Conservation (phyloP, 2,113 vertebrate genomes). For the Anhinga rufa region DNA sequence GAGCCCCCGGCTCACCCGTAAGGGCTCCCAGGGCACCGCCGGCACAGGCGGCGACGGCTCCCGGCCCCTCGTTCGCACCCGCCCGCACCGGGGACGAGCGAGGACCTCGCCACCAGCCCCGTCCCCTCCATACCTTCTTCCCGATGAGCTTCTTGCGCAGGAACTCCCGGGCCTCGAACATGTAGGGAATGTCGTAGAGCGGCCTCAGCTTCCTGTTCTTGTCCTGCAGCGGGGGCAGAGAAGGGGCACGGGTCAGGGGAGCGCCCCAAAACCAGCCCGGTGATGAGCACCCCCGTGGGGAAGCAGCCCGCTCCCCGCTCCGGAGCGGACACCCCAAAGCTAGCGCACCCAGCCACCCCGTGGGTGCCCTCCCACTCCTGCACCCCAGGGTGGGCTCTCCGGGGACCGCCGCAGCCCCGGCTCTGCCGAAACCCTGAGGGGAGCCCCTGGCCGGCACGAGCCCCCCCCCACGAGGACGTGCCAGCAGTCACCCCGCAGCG, state of each 20-base stretch:
- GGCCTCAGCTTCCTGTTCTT: conserved; percentile 97
- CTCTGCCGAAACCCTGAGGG: fast-evolving
- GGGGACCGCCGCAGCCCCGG: fast-evolving
- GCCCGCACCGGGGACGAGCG: fast-evolving
- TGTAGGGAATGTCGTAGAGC: conserved; percentile 97
- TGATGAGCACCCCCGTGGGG: fast-evolving
- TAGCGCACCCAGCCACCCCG: not conserved
- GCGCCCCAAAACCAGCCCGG: not conserved
- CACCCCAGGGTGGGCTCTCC: not conserved
- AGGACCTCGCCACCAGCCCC: fast-evolving
- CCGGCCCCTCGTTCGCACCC: not conserved
- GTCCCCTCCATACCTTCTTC: conserved; percentile 83
- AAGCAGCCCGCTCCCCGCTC: not conserved
- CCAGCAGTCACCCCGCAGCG: fast-evolving
- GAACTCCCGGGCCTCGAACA: conserved; percentile 98
- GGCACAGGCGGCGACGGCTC: fast-evolving
- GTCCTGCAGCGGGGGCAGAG: conserved; percentile 70
- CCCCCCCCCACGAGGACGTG: fast-evolving
- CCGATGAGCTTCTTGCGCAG: conserved; percentile 97
- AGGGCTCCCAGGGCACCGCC: fast-evolving
- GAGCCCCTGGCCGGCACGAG: fast-evolving
- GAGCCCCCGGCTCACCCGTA: fast-evolving
- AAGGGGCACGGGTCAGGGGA: not conserved
- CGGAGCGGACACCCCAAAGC: not conserved
- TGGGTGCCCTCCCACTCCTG: fast-evolving